Percentiles rank a stretch among this genome's conserved stretches.
Conservation (phyloP, 2,888 invertebrate species). For the Athetis lepigone region DNA sequence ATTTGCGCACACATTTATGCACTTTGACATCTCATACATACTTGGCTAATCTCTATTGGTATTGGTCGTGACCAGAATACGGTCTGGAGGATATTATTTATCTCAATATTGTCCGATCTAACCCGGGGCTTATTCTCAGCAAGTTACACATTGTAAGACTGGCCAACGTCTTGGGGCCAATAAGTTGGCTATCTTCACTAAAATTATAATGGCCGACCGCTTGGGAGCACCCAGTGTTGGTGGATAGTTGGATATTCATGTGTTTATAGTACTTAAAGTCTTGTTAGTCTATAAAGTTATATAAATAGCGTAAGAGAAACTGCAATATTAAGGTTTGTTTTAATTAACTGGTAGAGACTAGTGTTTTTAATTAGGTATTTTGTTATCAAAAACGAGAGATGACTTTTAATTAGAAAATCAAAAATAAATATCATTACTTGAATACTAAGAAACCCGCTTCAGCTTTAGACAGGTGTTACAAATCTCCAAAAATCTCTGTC, state of each 20-base stretch:
- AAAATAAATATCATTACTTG: too few species aligned
- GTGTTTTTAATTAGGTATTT: not conserved
- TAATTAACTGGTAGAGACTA: not conserved
- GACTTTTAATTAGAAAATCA: too few species aligned
- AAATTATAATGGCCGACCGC: constrained; percentile 60
- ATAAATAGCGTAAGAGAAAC: constrained; percentile 14
- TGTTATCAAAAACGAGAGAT: too few species aligned
- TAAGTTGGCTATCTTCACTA: constrained; percentile 61
- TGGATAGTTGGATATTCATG: constrained; percentile 33
- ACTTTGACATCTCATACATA: too few species aligned
- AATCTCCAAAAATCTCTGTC: too few species aligned
- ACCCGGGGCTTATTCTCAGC: constrained; percentile 58
- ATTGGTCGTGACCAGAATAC: too few species aligned
- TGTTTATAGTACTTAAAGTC: constrained; percentile 31
- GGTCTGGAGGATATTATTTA: too few species aligned
- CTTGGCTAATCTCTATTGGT: too few species aligned
- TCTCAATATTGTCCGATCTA: not conserved
- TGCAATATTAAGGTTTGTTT: not conserved
- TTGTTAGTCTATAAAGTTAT: constrained; percentile 27
- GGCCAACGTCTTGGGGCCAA: constrained; percentile 64
- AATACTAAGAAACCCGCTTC: too few species aligned
- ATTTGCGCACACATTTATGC: too few species aligned
- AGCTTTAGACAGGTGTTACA: too few species aligned
- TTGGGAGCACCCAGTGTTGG: constrained; percentile 50
- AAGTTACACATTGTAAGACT: constrained; percentile 55